These are phyloP conservation scores for Anadara kagoshimensis DNA, from an alignment of 1,140 invertebrate genomes.

Conservation along the genomic window DNA sequence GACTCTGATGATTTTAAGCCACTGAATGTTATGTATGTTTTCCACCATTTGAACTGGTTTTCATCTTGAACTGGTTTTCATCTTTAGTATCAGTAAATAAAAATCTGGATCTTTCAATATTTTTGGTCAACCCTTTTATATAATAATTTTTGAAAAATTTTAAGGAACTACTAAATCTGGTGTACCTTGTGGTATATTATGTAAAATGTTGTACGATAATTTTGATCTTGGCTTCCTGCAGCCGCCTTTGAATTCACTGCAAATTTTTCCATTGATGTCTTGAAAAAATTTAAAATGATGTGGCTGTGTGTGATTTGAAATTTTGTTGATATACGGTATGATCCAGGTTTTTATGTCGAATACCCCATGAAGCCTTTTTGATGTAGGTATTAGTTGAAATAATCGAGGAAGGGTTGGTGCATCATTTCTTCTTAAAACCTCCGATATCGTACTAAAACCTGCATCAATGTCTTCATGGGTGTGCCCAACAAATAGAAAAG, in stretches of 20 bases:
- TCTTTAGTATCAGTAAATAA: too few species aligned
- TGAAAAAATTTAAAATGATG: background rate
- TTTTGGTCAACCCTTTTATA: background rate
- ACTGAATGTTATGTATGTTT: background rate
- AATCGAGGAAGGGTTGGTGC: conserved; percentile 11
- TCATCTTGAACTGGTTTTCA: too few species aligned
- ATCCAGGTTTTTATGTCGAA: conserved; percentile 15
- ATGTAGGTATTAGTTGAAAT: background rate
- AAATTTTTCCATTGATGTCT: background rate
- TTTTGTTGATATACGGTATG: background rate
- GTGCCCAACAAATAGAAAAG: conserved; percentile 17
- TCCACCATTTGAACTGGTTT: conserved; percentile 10
- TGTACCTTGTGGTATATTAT: too few species aligned
- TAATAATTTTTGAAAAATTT: conserved; percentile 8
- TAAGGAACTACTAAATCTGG: background rate
- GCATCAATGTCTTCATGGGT: conserved; percentile 14
- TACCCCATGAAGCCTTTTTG: background rate
- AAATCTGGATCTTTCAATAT: background rate
- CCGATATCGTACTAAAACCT: conserved; percentile 5
- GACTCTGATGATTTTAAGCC: too few species aligned
- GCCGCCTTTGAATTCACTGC: conserved; percentile 12
- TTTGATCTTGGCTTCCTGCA: conserved; percentile 1
- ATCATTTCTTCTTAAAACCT: conserved; percentile 7
- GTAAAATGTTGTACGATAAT: conserved; percentile 3
- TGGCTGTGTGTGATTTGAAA: conserved; percentile 5